Evolutionary conservation across 2,113 vertebrate species (phyloP).

Genomic region (Scartelaos histophorus): DNA sequence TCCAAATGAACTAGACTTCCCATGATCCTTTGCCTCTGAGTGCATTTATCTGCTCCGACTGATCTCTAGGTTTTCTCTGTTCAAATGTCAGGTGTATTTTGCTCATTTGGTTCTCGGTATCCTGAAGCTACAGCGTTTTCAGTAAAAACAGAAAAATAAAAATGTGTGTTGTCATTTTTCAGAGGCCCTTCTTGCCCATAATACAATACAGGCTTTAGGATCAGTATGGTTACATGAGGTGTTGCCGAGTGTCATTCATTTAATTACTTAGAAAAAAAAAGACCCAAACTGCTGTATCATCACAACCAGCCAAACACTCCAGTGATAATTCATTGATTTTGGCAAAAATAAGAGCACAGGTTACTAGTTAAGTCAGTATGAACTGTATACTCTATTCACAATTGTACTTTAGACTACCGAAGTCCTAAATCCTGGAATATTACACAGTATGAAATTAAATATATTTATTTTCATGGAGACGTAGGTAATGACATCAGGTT

Average conservation of each 20-base stretch:
- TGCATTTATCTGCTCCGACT: slow-evolving; percentile 39
- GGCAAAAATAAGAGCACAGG: background rate
- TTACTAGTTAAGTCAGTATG: no score
- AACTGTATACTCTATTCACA: no score
- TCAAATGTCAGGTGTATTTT: slow-evolving; percentile 63
- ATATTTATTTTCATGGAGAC: no score
- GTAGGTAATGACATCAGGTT: no score
- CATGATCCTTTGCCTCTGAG: slow-evolving; percentile 45
- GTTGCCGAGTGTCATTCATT: background rate
- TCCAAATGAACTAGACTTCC: background rate
- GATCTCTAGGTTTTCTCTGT: slow-evolving; percentile 58
- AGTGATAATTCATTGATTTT: background rate
- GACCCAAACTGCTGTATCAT: no score
- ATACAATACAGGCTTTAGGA: background rate
- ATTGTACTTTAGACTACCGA: no score
- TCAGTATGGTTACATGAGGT: background rate
- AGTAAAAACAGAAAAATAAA: slow-evolving; percentile 66
- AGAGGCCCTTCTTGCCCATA: background rate
- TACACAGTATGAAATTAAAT: no score
- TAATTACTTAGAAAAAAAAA: no score
- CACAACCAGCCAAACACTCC: no score
- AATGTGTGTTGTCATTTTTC: slow-evolving; percentile 34
- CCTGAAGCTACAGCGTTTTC: slow-evolving; percentile 64
- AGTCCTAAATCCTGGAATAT: no score
- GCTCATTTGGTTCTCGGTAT: slow-evolving; percentile 63